Evolutionary conservation across 2,797 vertebrate genomes (phyloP).

Genomic region (Leucoraja ocellata): DNA sequence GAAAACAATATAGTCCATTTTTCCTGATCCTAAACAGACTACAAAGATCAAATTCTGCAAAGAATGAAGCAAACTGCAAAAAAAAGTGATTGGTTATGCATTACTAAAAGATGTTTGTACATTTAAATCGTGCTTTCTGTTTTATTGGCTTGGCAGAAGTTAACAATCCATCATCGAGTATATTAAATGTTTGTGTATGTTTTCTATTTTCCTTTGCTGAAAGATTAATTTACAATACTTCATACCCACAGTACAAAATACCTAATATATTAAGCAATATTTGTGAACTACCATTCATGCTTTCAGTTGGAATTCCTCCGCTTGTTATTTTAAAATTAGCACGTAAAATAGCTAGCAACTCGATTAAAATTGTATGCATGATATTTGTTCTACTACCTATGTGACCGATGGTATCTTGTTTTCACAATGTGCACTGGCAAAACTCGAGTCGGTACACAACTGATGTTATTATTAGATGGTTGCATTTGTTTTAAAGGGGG

Average conservation of each 20-base stretch:
- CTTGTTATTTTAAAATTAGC: conserved; percentile 5
- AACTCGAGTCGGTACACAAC: not conserved
- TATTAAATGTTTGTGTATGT: not conserved
- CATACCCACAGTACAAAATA: not conserved
- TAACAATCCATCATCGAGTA: not conserved
- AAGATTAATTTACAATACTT: not conserved
- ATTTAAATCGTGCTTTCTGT: not conserved
- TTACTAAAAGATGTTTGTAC: not conserved
- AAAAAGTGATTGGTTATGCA: not conserved
- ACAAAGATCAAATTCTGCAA: conserved; percentile 21
- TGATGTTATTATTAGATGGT: not conserved
- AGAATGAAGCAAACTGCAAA: conserved; percentile 21
- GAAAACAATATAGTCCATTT: not conserved
- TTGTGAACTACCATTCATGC: not conserved
- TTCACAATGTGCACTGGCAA: not conserved
- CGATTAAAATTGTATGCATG: not conserved
- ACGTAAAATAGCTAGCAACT: not conserved
- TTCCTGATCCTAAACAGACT: not conserved
- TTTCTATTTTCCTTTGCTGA: not conserved
- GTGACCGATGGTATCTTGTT: not conserved
- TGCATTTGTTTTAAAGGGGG: not conserved
- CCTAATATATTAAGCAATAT: not conserved
- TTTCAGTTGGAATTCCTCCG: not conserved
- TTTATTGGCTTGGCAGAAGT: not conserved
- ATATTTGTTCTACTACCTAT: not conserved